Base-by-base conservation (phyloP, 2,888 invertebrate species). In the Agrilus cyanescens region DNA sequence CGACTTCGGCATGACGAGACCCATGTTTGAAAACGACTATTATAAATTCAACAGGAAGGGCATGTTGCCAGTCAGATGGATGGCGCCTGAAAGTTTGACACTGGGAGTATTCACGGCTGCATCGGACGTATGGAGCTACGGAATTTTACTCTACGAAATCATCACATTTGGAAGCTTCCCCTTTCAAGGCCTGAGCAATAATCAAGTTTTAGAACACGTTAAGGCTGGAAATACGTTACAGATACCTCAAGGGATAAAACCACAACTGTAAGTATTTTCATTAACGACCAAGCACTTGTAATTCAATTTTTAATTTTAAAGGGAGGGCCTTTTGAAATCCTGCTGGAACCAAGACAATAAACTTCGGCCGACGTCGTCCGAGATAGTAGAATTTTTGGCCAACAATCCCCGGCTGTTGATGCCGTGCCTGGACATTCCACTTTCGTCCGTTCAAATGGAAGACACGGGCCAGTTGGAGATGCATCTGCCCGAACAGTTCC, bases 1-100 rank as follows among this genome's bases (percentile, higher is more conserved):
- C 2, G 93, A 94, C 66, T 94, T 93, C 66, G 93, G 93, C 33
- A 90, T 93, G 91, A 85, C 91, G 2, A 73, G 93, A 35, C 81
- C 85, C 1, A 85, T 86, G 63, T 85, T 80, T 62, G 89, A 90
- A 56, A 84, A 82, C 50, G 90, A 90, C 63, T 90, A 90, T 64
- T 93, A 93, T 67, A 80, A 83, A 50, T 90, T 91, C 62, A 85
- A 82, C 59, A 78, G 89, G 48, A 86, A 85, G 68, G 85, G 85
- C 60, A 83, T 87, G 82, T 67, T 90, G 51, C 90, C 90, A 0
- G 88, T 91, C 7, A 73, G 90, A 47, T 93, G 93, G 91, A 91
- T 93, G 91, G 82, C 91, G 1, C 91, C 91, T 0, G 93, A 93
- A 67, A 84, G 85, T 52, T 68, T 93, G 12, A 79, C 76, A 3